These are phyloP conservation scores for Sinella curviseta DNA, from an alignment of 1,140 invertebrate species.

Conservation along the genomic window DNA sequence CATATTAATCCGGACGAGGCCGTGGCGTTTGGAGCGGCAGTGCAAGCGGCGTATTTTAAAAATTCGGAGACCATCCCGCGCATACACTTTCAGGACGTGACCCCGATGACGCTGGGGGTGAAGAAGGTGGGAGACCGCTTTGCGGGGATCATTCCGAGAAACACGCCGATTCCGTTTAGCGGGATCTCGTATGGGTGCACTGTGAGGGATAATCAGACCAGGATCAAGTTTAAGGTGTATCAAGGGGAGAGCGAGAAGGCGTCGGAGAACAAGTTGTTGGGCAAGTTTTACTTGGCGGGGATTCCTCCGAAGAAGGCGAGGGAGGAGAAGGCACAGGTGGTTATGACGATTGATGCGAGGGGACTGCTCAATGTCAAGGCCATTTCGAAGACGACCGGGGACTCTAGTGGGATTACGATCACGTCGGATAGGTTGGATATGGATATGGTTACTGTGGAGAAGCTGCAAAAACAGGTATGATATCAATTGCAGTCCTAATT, in stretches of 20 bases:
- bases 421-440: neutral
- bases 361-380: neutral
- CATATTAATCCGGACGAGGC: too few species aligned
- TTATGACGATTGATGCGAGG: neutral
- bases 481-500: too few species aligned
- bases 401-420: neutral
- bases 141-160: neutral
- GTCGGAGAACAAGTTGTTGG: too few species aligned
- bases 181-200: neutral
- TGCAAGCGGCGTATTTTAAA: neutral
- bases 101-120: too few species aligned
- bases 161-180: neutral
- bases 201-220: neutral
- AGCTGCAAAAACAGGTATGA: neutral
- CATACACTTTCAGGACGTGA: neutral
- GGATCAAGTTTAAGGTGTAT: neutral
- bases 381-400: neutral
- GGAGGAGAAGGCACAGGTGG: slow-evolving; percentile 52
- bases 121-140: neutral
- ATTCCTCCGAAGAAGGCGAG: neutral
- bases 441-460: neutral
- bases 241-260: neutral
- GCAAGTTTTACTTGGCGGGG: neutral
- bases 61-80: neutral
- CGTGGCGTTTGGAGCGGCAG: neutral